Percentiles rank a stretch among this genome's conserved stretches.
Conservation (phyloP, 2,797 vertebrate genomes). For the Mormyrops boulengeri region DNA sequence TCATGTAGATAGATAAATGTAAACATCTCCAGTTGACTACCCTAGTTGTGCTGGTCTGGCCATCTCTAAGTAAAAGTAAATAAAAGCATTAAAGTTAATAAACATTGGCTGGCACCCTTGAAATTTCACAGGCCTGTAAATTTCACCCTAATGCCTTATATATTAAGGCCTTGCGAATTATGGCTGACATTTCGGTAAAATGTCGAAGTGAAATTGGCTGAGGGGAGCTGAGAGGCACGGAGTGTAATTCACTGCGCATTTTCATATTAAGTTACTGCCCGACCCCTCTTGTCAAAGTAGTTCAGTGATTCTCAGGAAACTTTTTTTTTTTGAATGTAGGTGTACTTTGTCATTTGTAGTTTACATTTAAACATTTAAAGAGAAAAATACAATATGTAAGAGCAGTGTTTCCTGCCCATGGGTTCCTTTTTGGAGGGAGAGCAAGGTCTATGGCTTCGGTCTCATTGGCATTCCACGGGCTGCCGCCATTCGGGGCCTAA, state of each 20-base stretch:
- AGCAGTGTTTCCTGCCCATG: background rate
- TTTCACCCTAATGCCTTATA: background rate
- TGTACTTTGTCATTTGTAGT: background rate
- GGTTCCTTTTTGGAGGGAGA: background rate
- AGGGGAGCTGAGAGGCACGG: background rate
- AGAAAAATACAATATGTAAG: background rate
- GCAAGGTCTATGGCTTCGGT: background rate
- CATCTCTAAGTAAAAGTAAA: background rate
- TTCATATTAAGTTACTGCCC: background rate
- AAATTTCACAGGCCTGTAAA: background rate
- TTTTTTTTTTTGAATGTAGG: background rate
- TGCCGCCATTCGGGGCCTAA: conserved; percentile 30
- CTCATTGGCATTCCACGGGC: conserved; percentile 24
- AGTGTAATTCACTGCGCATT: background rate
- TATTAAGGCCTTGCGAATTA: background rate
- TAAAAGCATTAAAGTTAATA: background rate
- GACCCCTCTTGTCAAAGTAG: background rate
- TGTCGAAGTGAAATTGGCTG: background rate
- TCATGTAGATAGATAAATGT: background rate
- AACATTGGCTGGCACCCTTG: background rate
- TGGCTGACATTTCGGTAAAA: conserved; percentile 1
- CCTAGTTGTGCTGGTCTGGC: background rate
- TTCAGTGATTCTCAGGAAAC: background rate
- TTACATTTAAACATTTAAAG: background rate
- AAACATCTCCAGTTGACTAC: background rate